Percentiles rank a stretch among this genome's conserved stretches.
Evolutionary conservation across 2,797 vertebrate genomes (phyloP).

Genomic region (Leucoraja ocellata): DNA sequence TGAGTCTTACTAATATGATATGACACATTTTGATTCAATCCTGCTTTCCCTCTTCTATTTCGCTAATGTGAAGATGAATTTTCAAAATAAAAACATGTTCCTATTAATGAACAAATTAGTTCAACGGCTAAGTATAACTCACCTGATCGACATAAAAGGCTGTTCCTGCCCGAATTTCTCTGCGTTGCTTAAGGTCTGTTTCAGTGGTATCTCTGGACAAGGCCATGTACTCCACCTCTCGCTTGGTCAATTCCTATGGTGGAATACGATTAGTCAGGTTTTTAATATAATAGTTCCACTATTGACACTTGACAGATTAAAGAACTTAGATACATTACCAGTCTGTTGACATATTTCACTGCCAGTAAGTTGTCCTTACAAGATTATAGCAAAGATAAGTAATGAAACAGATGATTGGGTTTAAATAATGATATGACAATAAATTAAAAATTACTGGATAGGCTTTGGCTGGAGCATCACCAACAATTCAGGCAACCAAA

Average conservation of each 20-base stretch:
- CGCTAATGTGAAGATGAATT: neutral
- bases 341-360: neutral
- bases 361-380: neutral
- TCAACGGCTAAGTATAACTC: slow-evolving; percentile 44
- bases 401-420: too few relatives aligned
- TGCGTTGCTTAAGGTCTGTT: slow-evolving; percentile 88
- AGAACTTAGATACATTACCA: neutral
- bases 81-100: neutral
- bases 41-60: neutral
- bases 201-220: slow-evolving; percentile 92
- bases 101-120: neutral
- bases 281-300: neutral
- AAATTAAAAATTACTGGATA: too few relatives aligned
- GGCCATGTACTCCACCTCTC: slow-evolving; percentile 86
- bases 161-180: slow-evolving; percentile 84
- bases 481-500: too few relatives aligned
- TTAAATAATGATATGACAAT: too few relatives aligned
- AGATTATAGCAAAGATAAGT: too few relatives aligned
- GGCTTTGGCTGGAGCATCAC: too few relatives aligned
- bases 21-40: neutral
- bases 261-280: neutral
- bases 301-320: neutral
- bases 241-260: slow-evolving; percentile 80
- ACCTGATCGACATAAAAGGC: slow-evolving; percentile 95
- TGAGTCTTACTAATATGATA: neutral